Percentiles rank a stretch among this genome's conserved stretches.
Conservation (phyloP, 2,888 invertebrate genomes). For the Xestia ashworthii region DNA sequence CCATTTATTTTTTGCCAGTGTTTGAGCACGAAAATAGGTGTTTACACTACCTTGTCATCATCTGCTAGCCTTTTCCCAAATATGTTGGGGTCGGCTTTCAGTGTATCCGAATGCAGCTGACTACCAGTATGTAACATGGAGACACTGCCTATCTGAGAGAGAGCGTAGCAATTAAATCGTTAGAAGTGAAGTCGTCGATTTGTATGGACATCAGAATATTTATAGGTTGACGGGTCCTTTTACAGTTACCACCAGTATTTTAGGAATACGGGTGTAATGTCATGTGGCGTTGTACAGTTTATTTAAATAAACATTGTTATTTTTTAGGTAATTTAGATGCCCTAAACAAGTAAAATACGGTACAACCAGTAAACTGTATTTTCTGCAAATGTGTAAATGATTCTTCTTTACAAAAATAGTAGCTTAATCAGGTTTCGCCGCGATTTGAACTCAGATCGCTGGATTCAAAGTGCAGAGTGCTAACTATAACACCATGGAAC, state of each 20-base stretch:
- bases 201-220: background rate
- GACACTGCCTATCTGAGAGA: background rate
- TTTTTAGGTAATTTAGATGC: background rate
- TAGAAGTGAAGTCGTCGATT: background rate
- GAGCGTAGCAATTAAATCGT: background rate
- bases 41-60: background rate
- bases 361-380: background rate
- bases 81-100: background rate
- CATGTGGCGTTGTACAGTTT: background rate
- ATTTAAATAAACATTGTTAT: background rate
- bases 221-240: background rate
- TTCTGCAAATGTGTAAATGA: background rate
- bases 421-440: constrained; percentile 92
- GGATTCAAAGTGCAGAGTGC: constrained; percentile 96
- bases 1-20: background rate
- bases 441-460: constrained; percentile 96
- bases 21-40: background rate
- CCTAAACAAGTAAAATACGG: background rate
- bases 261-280: background rate
- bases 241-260: no score
- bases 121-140: background rate
- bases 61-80: background rate
- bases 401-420: background rate
- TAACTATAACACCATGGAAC: constrained; percentile 95
- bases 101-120: background rate